A percentile compares a stretch with the other conserved stretches of the same genome.
Conservation (phyloP, 2,797 vertebrate genomes). For the Dicrostonyx torquatus region DNA sequence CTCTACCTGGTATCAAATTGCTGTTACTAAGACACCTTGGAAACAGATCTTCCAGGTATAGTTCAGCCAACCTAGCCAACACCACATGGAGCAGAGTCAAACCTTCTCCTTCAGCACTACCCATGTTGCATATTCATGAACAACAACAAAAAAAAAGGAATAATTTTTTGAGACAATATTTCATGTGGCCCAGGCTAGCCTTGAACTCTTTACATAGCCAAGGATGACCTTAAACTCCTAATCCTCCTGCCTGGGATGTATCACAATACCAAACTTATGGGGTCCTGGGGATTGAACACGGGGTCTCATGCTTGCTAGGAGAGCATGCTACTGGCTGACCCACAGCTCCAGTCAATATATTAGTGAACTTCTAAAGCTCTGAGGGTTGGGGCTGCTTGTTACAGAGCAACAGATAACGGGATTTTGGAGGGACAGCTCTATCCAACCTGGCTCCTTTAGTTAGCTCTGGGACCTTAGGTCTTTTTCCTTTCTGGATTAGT, state of each 20-base stretch:
- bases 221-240: not conserved
- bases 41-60: not conserved
- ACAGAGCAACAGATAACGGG: not conserved
- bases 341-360: not conserved
- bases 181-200: not conserved
- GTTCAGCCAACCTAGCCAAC: not conserved
- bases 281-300: not conserved
- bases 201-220: not conserved
- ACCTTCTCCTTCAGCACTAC: not conserved
- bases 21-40: rapidly evolving
- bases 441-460: not conserved
- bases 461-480: not conserved
- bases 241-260: not conserved
- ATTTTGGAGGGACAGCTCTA: not conserved
- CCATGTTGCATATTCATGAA: not conserved
- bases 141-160: not conserved
- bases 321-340: not conserved
- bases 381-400: not conserved
- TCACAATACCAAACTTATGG: not conserved
- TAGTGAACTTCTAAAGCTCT: not conserved
- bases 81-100: not conserved
- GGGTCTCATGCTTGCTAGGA: not conserved
- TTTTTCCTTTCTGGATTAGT: not conserved
- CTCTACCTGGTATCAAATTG: too few species aligned
- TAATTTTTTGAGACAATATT: not conserved